Evolutionary conservation across 2,797 vertebrate genomes (phyloP).

Genomic region (Sebastes trivittatus): DNA sequence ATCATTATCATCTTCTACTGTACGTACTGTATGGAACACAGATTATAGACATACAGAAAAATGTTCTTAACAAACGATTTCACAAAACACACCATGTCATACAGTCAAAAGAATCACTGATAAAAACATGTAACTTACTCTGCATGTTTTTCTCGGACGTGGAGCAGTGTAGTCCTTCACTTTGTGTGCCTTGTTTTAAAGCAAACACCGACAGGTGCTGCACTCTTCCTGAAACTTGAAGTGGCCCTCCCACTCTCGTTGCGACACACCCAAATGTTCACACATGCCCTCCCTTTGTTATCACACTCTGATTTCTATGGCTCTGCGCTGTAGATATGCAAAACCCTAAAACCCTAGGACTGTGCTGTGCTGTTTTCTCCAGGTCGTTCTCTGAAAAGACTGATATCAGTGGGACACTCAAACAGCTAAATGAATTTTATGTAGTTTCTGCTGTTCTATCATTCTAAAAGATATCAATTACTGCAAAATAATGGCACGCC

Average conservation of each 20-base stretch:
- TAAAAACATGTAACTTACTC: slow-evolving; percentile 55
- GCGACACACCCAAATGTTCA: slow-evolving; percentile 40
- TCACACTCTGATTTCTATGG: neutral
- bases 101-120: neutral
- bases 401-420: neutral
- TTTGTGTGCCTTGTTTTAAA: slow-evolving; percentile 7
- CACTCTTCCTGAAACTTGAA: slow-evolving; percentile 56
- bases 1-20: neutral
- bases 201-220: slow-evolving; percentile 23
- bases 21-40: neutral
- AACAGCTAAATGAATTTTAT: no score
- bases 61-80: no score
- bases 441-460: neutral
- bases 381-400: neutral
- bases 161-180: neutral
- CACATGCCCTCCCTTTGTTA: slow-evolving; percentile 3
- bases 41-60: neutral
- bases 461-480: neutral
- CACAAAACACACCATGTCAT: neutral
- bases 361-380: neutral
- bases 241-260: slow-evolving; percentile 41
- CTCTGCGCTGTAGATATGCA: neutral
- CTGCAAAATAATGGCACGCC: neutral
- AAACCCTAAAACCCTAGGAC: neutral
- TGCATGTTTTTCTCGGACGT: slow-evolving; percentile 60